phyloP scores from a whole-genome alignment of 2,113 vertebrate genomes.

The Protobothrops flavoviridis region DNA sequence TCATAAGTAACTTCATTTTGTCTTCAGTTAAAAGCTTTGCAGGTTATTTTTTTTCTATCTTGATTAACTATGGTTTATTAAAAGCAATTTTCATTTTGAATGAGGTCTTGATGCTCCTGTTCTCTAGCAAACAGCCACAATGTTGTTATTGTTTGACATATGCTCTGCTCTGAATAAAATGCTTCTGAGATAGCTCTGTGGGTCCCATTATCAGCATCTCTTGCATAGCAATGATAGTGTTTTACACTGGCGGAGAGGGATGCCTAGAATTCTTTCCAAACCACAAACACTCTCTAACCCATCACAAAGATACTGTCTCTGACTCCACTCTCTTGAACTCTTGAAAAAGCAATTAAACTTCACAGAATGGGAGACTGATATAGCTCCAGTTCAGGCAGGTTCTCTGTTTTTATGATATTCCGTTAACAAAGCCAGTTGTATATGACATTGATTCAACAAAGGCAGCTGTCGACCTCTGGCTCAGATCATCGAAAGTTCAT shows the following conservation, averaged over 20 bases:
- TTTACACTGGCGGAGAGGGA: conserved; percentile 59
- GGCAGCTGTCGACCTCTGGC: conserved; percentile 52
- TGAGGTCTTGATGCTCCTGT: background rate
- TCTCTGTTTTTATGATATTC: conserved; percentile 47
- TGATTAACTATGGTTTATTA: background rate
- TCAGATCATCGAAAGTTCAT: conserved; percentile 59
- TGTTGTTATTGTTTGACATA: background rate
- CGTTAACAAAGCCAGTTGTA: conserved; percentile 54
- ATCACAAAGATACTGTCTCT: conserved; percentile 55
- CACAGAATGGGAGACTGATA: conserved; percentile 51
- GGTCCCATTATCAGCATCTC: conserved; percentile 56
- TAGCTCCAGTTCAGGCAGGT: conserved; percentile 22
- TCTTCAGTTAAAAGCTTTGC: background rate
- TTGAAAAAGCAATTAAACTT: conserved; percentile 55
- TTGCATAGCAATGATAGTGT: conserved; percentile 59
- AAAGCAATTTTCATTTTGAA: background rate
- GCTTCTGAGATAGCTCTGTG: conserved; percentile 42
- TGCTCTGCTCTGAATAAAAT: conserved; percentile 14
- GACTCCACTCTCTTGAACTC: conserved; percentile 56
- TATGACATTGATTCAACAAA: conserved; percentile 52
- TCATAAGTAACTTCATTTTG: background rate
- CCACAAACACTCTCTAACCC: conserved; percentile 62
- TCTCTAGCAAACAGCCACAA: background rate
- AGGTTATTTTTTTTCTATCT: background rate
- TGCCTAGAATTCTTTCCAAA: conserved; percentile 74